These are phyloP conservation scores for Corythornis madagascariensis DNA, from an alignment of 2,113 vertebrate genomes.

Conservation along the genomic window DNA sequence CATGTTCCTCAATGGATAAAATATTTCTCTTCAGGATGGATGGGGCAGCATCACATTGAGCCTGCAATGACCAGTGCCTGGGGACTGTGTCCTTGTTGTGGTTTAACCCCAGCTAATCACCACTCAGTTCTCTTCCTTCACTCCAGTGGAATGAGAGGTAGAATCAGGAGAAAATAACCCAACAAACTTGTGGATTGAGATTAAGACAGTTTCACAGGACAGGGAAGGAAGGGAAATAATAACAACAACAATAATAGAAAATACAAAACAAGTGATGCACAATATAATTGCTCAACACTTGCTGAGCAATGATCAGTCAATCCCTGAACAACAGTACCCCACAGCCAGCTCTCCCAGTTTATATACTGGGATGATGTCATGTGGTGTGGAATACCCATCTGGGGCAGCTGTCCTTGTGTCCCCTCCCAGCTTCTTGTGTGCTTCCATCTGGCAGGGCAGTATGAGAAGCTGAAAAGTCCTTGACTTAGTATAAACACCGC, in stretches of 20 bases:
- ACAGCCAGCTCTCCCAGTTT: background rate
- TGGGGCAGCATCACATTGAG: background rate
- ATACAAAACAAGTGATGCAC: background rate
- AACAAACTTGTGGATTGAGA: background rate
- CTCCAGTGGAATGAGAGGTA: background rate
- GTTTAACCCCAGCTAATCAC: background rate
- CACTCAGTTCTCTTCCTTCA: background rate
- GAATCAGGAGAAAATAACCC: background rate
- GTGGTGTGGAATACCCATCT: background rate
- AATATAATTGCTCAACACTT: background rate
- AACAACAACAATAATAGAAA: background rate
- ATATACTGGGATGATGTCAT: background rate
- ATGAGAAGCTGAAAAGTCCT: no score
- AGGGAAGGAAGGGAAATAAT: background rate
- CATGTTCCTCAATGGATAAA: background rate
- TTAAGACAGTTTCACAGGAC: background rate
- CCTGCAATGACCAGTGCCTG: background rate
- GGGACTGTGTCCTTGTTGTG: background rate
- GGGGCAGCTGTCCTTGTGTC: no score
- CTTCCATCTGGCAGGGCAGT: no score
- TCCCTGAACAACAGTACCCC: background rate
- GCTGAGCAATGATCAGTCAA: background rate
- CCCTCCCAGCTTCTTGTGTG: no score
- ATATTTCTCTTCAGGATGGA: background rate
- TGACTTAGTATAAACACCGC: no score